These are phyloP conservation scores for Monochamus alternatus DNA, from an alignment of 2,888 invertebrate genomes.

Conservation along the genomic window DNA sequence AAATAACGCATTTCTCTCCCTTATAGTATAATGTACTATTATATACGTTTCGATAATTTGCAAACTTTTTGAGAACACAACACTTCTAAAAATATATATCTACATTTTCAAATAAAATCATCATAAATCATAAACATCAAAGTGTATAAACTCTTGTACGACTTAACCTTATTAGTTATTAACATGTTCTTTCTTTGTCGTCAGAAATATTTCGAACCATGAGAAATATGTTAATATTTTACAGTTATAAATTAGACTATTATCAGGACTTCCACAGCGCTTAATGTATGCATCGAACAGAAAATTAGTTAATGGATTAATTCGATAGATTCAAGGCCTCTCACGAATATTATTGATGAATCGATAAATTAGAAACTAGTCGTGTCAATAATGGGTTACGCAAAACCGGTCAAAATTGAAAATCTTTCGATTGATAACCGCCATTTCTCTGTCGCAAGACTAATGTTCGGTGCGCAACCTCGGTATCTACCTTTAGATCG, in stretches of 20 bases:
- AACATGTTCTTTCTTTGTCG: no score
- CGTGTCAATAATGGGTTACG: constrained; percentile 11
- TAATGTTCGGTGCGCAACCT: constrained; percentile 6
- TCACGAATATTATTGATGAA: constrained; percentile 21
- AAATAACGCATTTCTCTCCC: no score
- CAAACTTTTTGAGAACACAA: no score
- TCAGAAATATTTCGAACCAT: no score
- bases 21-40: no score
- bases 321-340: constrained; percentile 19
- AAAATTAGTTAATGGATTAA: constrained; percentile 2
- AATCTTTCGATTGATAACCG: not conserved
- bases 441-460: constrained; percentile 8
- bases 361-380: constrained; percentile 15
- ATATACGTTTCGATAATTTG: no score
- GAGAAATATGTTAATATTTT: not conserved
- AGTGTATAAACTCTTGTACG: no score
- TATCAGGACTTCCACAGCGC: not conserved
- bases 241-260: not conserved
- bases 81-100: no score
- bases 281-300: not conserved
- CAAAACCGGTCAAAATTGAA: constrained; percentile 1
- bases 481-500: constrained; percentile 4
- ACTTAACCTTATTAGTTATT: no score
- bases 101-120: no score
- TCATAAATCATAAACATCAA: no score